Evolutionary conservation across 1,140 invertebrate genomes (phyloP), one percentile per base, ranked within the genome.

Genomic region (Neocloeon triangulifer): DNA sequence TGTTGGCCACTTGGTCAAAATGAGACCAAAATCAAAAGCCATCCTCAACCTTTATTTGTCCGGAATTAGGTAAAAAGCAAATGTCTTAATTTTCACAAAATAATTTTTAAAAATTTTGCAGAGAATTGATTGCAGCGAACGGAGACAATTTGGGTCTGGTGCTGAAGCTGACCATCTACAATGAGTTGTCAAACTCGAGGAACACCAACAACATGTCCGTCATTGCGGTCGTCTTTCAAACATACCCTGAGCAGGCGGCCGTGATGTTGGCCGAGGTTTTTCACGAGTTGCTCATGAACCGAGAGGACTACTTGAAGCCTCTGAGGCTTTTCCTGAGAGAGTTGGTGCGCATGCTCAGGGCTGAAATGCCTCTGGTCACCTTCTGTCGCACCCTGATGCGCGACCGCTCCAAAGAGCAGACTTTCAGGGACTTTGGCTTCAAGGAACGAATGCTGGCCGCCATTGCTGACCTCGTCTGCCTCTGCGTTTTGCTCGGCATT

Each of bases 201-300:
- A 92, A 91, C 61, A 80, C 81, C 0, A 94, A 92, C 55, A 95
- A 94, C 52, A 84, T 95, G 71, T 64, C 74, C 2, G 69, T 91
- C 42, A 53, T 89, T 25, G 69, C 71, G 5, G 73, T 80, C 2
- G 73, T 94, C 46, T 82, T 95, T 43, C 78, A 85, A 49, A 71
- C 73, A 15, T 59, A 70, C 33, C 70, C 75, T 1, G 72, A 79
- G 37, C 58, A 65, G 16, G 69, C 77, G n/a, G 72, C 79, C 1
- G 63, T 66, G 34, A 63, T 74, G 41, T 63, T 85, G 35, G 78
- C 77, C 13, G 74, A 82, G 49, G 79, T 84, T 33, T 74, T 66
- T 43, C 57, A 69, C 52, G 88, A 95, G 48, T 54, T 94, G 33
- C 44, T 95, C 21, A 57, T 79, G 35, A 82, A 84, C 37, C 66